phyloP scores from a whole-genome alignment of 2,113 vertebrate genomes.

The Equus quagga region DNA sequence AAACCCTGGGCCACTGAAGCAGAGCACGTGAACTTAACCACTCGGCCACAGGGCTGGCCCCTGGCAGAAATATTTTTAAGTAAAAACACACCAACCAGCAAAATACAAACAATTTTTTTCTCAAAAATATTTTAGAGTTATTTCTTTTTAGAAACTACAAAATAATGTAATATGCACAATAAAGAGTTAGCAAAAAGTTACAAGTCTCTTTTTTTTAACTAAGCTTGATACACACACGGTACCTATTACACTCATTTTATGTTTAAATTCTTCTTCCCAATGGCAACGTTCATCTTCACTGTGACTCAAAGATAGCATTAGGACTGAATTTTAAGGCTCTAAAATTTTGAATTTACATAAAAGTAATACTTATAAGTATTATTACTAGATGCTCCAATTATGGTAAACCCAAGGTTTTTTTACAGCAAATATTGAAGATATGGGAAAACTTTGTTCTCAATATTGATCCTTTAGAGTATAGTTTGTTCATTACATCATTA shows the following conservation, averaged over 20 bases:
- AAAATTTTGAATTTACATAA: slow-evolving; percentile 60
- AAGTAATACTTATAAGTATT: slow-evolving; percentile 48
- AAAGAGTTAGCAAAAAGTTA: not conserved
- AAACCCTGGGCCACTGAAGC: too few species aligned
- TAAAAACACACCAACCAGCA: not conserved
- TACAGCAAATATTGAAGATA: slow-evolving; percentile 31
- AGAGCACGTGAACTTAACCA: too few species aligned
- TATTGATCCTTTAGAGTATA: slow-evolving; percentile 59
- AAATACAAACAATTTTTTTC: not conserved
- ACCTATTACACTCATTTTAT: not conserved
- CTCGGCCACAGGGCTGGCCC: too few species aligned
- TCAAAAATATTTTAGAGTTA: not conserved
- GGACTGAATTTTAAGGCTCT: slow-evolving; percentile 39
- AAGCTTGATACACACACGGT: not conserved
- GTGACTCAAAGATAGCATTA: slow-evolving; percentile 48
- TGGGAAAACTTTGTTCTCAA: slow-evolving; percentile 52
- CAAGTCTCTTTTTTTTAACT: not conserved
- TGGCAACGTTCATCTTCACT: slow-evolving; percentile 37
- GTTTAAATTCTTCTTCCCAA: slow-evolving; percentile 51
- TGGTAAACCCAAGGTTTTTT: not conserved
- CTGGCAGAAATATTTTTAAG: not conserved
- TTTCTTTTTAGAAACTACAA: slow-evolving; percentile 16
- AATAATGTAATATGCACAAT: not conserved
- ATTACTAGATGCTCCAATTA: slow-evolving; percentile 60
- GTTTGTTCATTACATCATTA: slow-evolving; percentile 36